Conservation (phyloP, 2,113 vertebrate genomes). For the Toxostoma redivivum region DNA sequence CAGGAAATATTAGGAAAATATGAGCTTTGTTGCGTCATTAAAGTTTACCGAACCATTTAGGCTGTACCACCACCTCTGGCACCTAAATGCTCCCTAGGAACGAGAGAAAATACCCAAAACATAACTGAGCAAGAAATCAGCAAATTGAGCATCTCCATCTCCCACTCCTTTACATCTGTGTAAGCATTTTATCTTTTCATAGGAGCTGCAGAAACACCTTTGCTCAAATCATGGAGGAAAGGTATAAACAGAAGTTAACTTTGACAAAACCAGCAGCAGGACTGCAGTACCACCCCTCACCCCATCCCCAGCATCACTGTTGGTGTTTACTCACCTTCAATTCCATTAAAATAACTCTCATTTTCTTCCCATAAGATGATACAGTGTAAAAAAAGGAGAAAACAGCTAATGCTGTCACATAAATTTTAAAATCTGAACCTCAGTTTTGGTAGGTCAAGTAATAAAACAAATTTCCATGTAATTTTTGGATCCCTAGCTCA, state of each 20-base stretch:
- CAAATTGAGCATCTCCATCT: neutral
- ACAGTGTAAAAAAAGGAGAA: neutral
- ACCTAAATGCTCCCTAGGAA: neutral
- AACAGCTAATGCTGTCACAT: neutral
- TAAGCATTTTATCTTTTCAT: neutral
- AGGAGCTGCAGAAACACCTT: neutral
- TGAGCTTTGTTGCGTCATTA: neutral
- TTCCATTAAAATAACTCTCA: neutral
- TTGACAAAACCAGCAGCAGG: neutral
- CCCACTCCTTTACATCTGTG: neutral
- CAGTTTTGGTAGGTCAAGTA: neutral
- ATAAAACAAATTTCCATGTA: neutral
- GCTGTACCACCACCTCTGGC: neutral
- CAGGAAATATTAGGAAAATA: neutral
- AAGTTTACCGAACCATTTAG: neutral
- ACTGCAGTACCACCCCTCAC: neutral
- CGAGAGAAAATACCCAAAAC: neutral
- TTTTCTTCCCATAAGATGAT: neutral
- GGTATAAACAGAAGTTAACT: neutral
- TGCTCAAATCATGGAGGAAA: neutral
- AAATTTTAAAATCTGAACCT: neutral
- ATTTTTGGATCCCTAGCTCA: neutral
- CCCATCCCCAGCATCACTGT: accelerated
- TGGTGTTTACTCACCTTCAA: neutral
- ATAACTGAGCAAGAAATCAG: neutral